phyloP scores from a whole-genome alignment of 2,113 vertebrate species.

The Notothenia rossii region DNA sequence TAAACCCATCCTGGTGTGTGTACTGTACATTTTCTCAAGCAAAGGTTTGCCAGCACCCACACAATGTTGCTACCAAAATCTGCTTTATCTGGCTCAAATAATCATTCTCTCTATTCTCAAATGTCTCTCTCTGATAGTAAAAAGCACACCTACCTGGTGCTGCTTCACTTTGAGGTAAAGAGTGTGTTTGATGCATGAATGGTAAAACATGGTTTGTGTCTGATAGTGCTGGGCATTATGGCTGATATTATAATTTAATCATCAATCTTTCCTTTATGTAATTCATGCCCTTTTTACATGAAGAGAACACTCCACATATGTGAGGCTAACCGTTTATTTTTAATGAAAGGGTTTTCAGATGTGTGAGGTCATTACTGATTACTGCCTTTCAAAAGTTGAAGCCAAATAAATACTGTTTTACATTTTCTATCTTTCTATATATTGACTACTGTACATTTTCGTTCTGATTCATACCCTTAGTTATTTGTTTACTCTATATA shows the following conservation, averaged over 20 bases:
- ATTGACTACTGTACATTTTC: not conserved
- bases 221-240: slow-evolving; percentile 16
- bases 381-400: not conserved
- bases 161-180: slow-evolving; percentile 9
- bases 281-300: slow-evolving; percentile 1
- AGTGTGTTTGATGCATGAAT: slow-evolving; percentile 24
- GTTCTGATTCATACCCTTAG: not conserved
- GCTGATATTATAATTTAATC: slow-evolving; percentile 15
- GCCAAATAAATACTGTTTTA: not conserved
- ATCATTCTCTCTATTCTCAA: slow-evolving; percentile 9
- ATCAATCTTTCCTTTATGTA: slow-evolving; percentile 3
- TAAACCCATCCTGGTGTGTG: not conserved
- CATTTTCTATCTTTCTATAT: slow-evolving; percentile 14
- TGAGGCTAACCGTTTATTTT: slow-evolving; percentile 5
- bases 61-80: not conserved
- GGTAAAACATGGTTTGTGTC: slow-evolving; percentile 10
- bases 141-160: slow-evolving; percentile 11
- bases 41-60: not conserved
- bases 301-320: slow-evolving; percentile 1
- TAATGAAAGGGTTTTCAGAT: slow-evolving; percentile 1
- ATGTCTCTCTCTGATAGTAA: not conserved
- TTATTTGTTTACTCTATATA: slow-evolving; percentile 3
- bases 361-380: not conserved
- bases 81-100: not conserved
- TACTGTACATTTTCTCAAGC: not conserved